Evolutionary conservation across 2,888 invertebrate genomes (phyloP), one percentile per base, ranked within the genome.

Genomic region (Mystacides longicornis): DNA sequence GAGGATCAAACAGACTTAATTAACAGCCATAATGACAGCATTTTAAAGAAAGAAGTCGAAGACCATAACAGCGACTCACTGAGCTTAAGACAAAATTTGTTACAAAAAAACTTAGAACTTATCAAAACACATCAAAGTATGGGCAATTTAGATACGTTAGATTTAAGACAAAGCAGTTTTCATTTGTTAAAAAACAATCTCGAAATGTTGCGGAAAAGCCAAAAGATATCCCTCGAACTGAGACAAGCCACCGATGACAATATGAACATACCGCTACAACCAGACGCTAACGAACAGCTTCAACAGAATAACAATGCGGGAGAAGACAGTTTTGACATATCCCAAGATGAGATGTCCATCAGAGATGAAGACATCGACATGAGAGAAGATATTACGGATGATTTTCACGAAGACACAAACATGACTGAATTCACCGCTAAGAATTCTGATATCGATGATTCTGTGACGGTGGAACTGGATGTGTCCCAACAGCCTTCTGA

Each of bases 71-170:
- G 33, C 16, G 60, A 60, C 16, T 50, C 55, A 19, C 16, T 56
- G 22, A 57, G 58, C 42, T 22, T 59, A 21, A 55, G 59, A 48
- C 61, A 61, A 19, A 61, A 42, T 16, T 43, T 61, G 11, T 33
- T 61, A 14, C 60, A 61, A 9, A 61, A 58, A 43, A 60, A 61
- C n/a, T 33, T 61, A 20, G 60, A 61, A 21, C 43, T 61, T n/a
- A 19, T 61, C 18, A 61, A 60, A 21, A 53, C 45, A 5, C 59
- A 59, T 19, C 56, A 58, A 18, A 52, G 51, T 23, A n/a, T 59
- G 20, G 51, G 51, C 2, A 54, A 53, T 19, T 50, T 56, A 48
- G 61, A 61, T 31, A 56, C 61, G 2, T 33, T 61, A 11, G 61
- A 61, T 23, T 23, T 59, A 31, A 57, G 60, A 52, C 59, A 59